These are phyloP conservation scores for Otolemur garnettii DNA, from an alignment of 2,113 vertebrate genomes.

Conservation along the genomic window DNA sequence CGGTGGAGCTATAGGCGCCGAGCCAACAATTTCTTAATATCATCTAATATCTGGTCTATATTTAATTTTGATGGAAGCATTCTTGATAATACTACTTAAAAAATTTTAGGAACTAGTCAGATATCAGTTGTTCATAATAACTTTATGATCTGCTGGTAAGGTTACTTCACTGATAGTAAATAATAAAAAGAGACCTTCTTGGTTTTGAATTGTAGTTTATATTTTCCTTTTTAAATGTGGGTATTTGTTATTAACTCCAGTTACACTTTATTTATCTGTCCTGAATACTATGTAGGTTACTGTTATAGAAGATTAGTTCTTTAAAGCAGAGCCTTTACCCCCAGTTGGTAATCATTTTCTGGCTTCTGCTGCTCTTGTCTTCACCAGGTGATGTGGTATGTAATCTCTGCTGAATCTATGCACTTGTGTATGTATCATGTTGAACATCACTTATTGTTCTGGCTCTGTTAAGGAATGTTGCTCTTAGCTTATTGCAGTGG, in stretches of 20 bases:
- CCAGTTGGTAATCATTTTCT: neutral
- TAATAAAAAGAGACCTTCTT: neutral
- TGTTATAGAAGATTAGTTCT: neutral
- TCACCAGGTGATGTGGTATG: rapidly evolving
- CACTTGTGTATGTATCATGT: rapidly evolving
- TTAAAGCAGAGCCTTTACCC: neutral
- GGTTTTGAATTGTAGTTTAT: neutral
- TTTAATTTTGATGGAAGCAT: neutral
- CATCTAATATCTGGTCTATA: neutral
- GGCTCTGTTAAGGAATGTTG: neutral
- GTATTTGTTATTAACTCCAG: neutral
- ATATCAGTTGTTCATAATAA: neutral
- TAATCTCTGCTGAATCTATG: neutral
- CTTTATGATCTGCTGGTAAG: neutral
- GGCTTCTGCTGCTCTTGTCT: neutral
- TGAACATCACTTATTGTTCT: neutral
- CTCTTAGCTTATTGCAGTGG: neutral
- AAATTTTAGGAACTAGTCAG: neutral
- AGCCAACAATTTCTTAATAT: neutral
- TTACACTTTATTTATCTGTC: neutral
- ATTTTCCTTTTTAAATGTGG: neutral
- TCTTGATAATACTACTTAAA: neutral
- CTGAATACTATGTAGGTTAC: neutral
- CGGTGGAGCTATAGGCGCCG: no score
- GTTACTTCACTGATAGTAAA: neutral